A percentile compares a stretch with the other conserved stretches of the same genome.
Evolutionary conservation across 1,140 invertebrate genomes (phyloP).

Genomic region (Lepidurus couesii): DNA sequence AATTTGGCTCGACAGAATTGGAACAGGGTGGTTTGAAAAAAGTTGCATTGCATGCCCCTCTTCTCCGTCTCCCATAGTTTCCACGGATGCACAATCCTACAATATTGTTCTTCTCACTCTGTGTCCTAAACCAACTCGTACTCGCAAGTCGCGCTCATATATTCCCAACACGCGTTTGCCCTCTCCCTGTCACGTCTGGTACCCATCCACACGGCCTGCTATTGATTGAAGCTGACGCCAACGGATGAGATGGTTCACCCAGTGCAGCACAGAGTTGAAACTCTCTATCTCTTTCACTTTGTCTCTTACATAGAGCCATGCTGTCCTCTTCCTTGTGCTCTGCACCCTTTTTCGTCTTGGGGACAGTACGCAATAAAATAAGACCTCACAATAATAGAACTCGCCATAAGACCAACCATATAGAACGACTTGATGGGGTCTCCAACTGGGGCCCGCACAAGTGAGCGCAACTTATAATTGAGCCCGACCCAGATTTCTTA

Average conservation of each 20-base stretch:
- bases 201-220: conserved; percentile 20
- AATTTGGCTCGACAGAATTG: background rate
- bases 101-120: background rate
- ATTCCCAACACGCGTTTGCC: conserved; percentile 20
- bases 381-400: conserved; percentile 5
- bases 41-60: background rate
- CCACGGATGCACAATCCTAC: conserved; percentile 14
- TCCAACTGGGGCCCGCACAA: conserved; percentile 4
- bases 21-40: background rate
- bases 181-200: conserved; percentile 13
- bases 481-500: background rate
- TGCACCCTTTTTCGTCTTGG: background rate
- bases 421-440: conserved; percentile 9
- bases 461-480: conserved; percentile 6
- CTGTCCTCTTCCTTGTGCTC: conserved; percentile 14
- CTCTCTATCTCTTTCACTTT: conserved; percentile 15
- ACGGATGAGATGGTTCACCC: conserved; percentile 17
- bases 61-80: background rate
- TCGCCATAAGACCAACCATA: background rate
- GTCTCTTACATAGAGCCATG: background rate
- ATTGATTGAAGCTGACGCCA: conserved; percentile 21
- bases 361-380: conserved; percentile 14
- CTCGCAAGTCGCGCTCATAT: conserved; percentile 13
- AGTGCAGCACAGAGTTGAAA: background rate
- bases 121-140: background rate